Evolutionary conservation across 1,140 invertebrate species (phyloP), one percentile per base, ranked within the genome.

Genomic region (Brachionus plicatilis): DNA sequence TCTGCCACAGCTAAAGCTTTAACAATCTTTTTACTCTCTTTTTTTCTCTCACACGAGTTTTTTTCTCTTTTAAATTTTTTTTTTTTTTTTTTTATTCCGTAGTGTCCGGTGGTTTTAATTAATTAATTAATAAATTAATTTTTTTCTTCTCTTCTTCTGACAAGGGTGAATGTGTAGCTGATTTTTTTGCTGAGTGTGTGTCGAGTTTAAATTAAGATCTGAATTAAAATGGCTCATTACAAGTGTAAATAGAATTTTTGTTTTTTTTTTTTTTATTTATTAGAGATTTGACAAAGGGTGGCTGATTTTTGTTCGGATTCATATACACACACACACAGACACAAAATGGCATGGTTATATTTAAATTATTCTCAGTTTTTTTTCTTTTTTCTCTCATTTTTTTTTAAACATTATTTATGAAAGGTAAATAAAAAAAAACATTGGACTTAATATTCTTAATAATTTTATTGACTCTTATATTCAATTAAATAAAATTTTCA

Each of bases 61-160:
- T 27, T 14, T 2, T 53, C 29, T 33, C 8, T 53, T 50, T 66
- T 27, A 29, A 2, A 29, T 24, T 27, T 24, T 65, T 27, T 65
- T 65, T 47, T 83, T 37, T 45, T 82, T 70, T 24, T n/a, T 75
- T 20, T 72, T 29, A 20, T 76, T 68, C 50, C 68, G 24, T 60
- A 56, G 37, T 43, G 56, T 50, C 41, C 75, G 43, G 37, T 17
- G 29, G 14, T 72, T 87, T 41, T 60, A 68, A 83, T 75, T 45
- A 41, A 27, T 66, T 66, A 66, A 24, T 29, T 29, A 27, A 33
- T 53, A 7, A 60, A 20, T 24, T n/a, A n/a, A n/a, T n/a, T n/a
- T n/a, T 56, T 17, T 68, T 68, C 41, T 33, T 68, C 11, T 68
- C 33, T 33, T 33, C 27, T 68, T 7, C 41, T 37, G 9, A 68